phyloP scores from a whole-genome alignment of 2,113 vertebrate genomes.

The Festucalex cinctus region DNA sequence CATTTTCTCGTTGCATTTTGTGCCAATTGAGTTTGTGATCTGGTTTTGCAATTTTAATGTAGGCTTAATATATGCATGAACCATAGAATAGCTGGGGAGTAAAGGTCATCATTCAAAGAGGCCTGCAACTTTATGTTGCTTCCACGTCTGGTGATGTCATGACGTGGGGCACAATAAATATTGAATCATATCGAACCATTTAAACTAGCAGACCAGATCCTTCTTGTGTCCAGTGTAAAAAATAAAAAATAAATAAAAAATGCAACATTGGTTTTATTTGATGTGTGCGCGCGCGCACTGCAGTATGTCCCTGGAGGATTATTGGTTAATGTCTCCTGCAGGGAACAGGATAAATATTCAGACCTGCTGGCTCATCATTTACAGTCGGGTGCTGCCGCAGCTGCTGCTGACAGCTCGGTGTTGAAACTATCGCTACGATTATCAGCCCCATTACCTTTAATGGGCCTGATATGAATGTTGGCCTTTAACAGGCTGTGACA shows the following conservation, averaged over 20 bases:
- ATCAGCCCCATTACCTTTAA: slow-evolving; percentile 74
- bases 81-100: background rate
- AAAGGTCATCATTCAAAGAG: background rate
- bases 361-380: slow-evolving; percentile 49
- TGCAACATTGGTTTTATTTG: background rate
- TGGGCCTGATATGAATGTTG: slow-evolving; percentile 68
- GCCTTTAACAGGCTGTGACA: slow-evolving; percentile 66
- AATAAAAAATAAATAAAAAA: background rate
- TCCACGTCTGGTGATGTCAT: background rate
- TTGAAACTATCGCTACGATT: slow-evolving; percentile 69
- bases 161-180: background rate
- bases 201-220: background rate
- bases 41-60: background rate
- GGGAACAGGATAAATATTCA: slow-evolving; percentile 44
- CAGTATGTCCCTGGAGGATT: slow-evolving; percentile 31
- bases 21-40: background rate
- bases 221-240: background rate
- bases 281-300: slow-evolving; percentile 16
- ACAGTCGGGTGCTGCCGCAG: slow-evolving; percentile 37
- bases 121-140: background rate
- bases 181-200: slow-evolving; percentile 3
- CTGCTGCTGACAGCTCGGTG: slow-evolving; percentile 48
- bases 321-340: slow-evolving; percentile 35
- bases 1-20: background rate
- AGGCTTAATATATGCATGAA: background rate